Conservation (phyloP, 2,797 vertebrate genomes). For the Acanthornis magna region DNA sequence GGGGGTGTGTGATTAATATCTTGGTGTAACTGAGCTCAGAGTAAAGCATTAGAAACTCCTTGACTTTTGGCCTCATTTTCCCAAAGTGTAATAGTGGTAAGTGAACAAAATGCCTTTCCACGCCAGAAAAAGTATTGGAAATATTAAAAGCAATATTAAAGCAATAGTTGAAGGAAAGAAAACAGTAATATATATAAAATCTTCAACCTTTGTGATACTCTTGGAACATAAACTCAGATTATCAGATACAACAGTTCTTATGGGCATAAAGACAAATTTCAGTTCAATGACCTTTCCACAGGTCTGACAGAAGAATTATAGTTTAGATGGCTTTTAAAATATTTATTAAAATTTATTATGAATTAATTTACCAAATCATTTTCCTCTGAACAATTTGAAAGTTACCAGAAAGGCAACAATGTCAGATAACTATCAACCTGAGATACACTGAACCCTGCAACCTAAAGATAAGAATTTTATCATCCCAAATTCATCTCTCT, state of each 20-base stretch:
- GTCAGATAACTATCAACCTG: background rate
- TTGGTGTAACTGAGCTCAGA: background rate
- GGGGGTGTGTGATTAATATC: background rate
- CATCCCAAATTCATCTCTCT: background rate
- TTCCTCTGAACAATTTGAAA: background rate
- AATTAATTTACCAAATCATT: background rate
- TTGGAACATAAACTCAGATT: background rate
- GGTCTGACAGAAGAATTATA: background rate
- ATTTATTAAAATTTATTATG: background rate
- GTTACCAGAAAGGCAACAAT: background rate
- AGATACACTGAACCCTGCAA: background rate
- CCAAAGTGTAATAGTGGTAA: background rate
- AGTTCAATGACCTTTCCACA: background rate
- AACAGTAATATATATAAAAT: background rate
- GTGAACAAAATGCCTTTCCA: background rate
- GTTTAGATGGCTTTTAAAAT: background rate
- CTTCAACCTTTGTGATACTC: background rate
- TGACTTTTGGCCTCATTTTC: background rate
- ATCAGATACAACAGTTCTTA: background rate
- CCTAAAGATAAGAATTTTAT: background rate
- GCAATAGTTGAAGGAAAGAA: background rate
- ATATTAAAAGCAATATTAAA: background rate
- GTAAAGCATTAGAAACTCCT: background rate
- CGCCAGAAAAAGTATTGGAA: background rate
- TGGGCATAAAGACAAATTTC: background rate